Conservation (phyloP, 2,888 invertebrate species). For the Agrilus cyanescens region DNA sequence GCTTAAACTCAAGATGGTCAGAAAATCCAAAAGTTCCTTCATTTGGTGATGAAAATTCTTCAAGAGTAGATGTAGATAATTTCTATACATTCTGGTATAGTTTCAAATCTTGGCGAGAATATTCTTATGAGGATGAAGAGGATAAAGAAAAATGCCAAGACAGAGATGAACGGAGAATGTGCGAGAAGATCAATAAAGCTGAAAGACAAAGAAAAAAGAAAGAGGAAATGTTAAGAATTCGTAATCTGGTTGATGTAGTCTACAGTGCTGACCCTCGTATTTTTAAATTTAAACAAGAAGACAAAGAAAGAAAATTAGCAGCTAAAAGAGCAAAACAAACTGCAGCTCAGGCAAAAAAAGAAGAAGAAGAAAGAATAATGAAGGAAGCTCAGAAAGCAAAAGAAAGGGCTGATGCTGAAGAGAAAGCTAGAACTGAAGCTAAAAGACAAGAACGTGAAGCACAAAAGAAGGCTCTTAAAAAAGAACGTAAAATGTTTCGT, state of each 20-base stretch:
- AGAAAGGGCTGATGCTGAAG: slow-evolving; percentile 69
- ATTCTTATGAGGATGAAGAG: slow-evolving; percentile 96
- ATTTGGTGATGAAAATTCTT: slow-evolving; percentile 61
- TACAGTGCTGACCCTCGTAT: slow-evolving; percentile 92
- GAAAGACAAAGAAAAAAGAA: slow-evolving; percentile 89
- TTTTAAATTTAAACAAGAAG: slow-evolving; percentile 82
- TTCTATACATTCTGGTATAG: slow-evolving; percentile 99
- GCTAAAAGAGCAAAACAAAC: slow-evolving; percentile 80
- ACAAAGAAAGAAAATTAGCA: slow-evolving; percentile 80
- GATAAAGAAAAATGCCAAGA: slow-evolving; percentile 97
- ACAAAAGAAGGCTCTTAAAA: slow-evolving; percentile 74
- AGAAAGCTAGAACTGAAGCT: slow-evolving; percentile 69
- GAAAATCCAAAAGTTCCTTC: slow-evolving; percentile 74
- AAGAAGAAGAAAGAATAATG: slow-evolving; percentile 68
- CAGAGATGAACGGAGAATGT: slow-evolving; percentile 93
- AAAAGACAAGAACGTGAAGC: slow-evolving; percentile 77
- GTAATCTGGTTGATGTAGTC: slow-evolving; percentile 84
- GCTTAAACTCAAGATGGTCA: slow-evolving; percentile 82
- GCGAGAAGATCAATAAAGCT: slow-evolving; percentile 91
- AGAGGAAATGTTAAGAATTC: slow-evolving; percentile 89
- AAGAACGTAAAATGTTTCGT: slow-evolving; percentile 70
- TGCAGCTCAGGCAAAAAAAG: slow-evolving; percentile 68
- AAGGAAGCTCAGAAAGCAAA: slow-evolving; percentile 63
- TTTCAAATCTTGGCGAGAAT: slow-evolving; percentile 98
- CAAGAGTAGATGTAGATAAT: slow-evolving; percentile 74